Conservation (phyloP, 2,888 invertebrate genomes). For the Melanophora roralis region DNA sequence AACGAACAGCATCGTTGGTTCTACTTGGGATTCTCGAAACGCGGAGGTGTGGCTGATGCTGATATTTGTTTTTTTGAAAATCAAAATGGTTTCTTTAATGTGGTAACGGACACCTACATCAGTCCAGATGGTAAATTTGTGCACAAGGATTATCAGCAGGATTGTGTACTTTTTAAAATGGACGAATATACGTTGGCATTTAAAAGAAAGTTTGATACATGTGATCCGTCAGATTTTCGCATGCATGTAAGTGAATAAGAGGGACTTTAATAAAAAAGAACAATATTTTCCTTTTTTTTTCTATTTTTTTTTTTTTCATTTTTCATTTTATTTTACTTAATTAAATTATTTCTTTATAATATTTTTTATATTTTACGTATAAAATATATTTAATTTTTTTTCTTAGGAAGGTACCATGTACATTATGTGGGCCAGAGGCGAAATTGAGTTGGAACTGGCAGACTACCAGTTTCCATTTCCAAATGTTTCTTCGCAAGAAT, state of each 20-base stretch:
- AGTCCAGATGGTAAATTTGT: conserved; percentile 82
- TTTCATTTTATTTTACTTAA: too few relatives aligned
- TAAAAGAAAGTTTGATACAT: conserved; percentile 89
- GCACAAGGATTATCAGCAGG: conserved; percentile 83
- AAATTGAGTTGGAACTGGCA: conserved; percentile 81
- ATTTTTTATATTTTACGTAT: too few relatives aligned
- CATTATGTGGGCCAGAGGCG: conserved; percentile 89
- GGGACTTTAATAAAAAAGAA: neutral
- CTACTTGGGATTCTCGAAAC: conserved; percentile 90
- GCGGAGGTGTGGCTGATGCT: conserved; percentile 84
- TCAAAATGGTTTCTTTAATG: conserved; percentile 76
- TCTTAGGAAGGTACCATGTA: conserved; percentile 92
- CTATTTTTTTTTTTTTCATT: neutral
- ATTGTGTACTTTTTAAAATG: conserved; percentile 81
- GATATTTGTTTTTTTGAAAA: conserved; percentile 91
- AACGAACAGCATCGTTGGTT: conserved; percentile 82
- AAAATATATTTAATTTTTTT: conserved; percentile 45
- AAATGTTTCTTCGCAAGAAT: conserved; percentile 77
- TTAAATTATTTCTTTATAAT: too few relatives aligned
- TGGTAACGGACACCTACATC: conserved; percentile 84
- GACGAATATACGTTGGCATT: conserved; percentile 85
- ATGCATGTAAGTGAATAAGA: conserved; percentile 73
- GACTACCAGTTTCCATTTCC: conserved; percentile 75
- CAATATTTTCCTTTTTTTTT: neutral
- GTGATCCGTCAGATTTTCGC: conserved; percentile 82